Conservation (phyloP, 1,140 invertebrate species). For the Drosophila ironensis region DNA sequence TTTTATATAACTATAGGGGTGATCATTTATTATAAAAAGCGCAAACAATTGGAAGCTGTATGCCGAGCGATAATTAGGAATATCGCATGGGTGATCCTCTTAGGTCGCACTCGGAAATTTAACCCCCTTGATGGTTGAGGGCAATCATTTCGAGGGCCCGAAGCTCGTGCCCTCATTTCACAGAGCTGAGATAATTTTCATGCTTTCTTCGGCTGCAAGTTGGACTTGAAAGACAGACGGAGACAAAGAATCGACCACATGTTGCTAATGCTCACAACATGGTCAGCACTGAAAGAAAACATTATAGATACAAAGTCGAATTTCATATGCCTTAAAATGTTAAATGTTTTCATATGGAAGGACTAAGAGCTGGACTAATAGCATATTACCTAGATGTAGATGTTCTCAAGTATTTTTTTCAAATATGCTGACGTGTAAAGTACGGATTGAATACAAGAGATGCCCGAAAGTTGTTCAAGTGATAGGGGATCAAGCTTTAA, state of each 20-base stretch:
- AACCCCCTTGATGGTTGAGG: conserved; percentile 15
- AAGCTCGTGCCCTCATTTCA: conserved; percentile 41
- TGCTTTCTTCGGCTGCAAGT: conserved; percentile 31
- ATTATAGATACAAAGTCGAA: background rate
- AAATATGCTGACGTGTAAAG: too few relatives aligned
- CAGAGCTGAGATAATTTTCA: conserved; percentile 25
- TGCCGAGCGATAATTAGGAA: conserved; percentile 5
- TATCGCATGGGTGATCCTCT: background rate
- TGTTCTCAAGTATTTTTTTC: too few relatives aligned
- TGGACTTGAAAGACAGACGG: conserved; percentile 3
- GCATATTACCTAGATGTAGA: too few relatives aligned
- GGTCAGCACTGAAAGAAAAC: conserved; percentile 6
- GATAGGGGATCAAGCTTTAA: too few relatives aligned
- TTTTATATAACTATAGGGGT: too few relatives aligned
- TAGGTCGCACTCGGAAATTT: conserved; percentile 11
- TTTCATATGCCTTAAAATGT: too few relatives aligned
- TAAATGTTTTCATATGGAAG: too few relatives aligned
- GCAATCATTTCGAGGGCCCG: conserved; percentile 22
- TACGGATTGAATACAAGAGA: too few relatives aligned
- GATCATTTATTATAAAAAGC: too few relatives aligned
- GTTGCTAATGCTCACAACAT: conserved; percentile 8
- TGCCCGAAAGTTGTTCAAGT: too few relatives aligned
- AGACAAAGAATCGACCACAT: conserved; percentile 33
- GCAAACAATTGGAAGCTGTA: too few relatives aligned
- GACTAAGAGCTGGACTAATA: too few relatives aligned